These are phyloP conservation scores for Seira ritae DNA, from an alignment of 2,888 invertebrate genomes.

Conservation along the genomic window DNA sequence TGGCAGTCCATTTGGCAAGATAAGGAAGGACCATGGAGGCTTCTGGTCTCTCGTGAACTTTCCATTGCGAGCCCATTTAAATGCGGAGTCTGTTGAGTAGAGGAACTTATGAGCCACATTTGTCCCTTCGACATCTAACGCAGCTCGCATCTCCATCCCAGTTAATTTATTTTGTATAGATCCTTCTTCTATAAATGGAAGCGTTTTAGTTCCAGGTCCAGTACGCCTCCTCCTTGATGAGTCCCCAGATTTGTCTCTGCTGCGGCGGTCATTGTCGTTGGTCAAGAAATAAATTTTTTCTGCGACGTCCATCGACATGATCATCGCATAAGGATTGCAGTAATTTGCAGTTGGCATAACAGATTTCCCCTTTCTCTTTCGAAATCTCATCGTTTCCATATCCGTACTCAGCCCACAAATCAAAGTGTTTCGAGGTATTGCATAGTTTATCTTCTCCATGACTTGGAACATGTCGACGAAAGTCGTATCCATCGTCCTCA, in stretches of 20 bases:
- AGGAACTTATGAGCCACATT: neutral
- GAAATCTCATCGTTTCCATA: too few species aligned
- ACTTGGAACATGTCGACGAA: slow-evolving; percentile 43
- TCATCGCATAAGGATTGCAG: slow-evolving; percentile 15
- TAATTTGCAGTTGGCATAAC: neutral
- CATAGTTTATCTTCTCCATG: neutral
- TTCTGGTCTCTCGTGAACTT: slow-evolving; percentile 26
- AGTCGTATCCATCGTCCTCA: slow-evolving; percentile 29
- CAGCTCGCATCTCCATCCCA: neutral
- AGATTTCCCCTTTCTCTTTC: neutral
- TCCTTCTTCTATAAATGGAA: too few species aligned
- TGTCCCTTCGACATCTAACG: neutral
- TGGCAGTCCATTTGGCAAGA: neutral
- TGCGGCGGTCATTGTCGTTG: neutral
- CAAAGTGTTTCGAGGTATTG: neutral
- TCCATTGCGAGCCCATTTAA: slow-evolving; percentile 37
- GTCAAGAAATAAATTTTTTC: slow-evolving; percentile 5
- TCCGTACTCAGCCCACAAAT: neutral
- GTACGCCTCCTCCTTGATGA: neutral
- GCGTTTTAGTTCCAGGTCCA: neutral
- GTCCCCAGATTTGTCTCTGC: neutral
- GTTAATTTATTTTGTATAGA: slow-evolving; percentile 7
- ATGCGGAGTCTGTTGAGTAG: neutral
- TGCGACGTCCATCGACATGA: slow-evolving; percentile 14
- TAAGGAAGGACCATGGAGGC: slow-evolving; percentile 31